Evolutionary conservation across 1,140 invertebrate species (phyloP).

Genomic region (Lineus longissimus): DNA sequence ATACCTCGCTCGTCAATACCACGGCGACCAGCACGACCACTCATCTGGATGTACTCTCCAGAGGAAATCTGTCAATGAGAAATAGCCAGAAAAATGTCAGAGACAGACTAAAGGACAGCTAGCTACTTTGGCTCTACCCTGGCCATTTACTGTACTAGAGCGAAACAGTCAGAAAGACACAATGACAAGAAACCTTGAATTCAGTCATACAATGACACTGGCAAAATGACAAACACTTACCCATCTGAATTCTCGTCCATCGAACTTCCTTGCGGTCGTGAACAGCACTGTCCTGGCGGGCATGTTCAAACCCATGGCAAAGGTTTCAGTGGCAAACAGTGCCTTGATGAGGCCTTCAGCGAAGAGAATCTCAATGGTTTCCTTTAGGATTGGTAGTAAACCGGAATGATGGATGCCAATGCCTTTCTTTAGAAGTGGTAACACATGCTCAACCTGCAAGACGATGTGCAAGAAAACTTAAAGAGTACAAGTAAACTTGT

Average conservation of each 20-base stretch:
- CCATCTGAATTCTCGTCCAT: slow-evolving; percentile 93
- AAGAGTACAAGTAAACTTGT: no score
- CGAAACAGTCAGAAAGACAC: no score
- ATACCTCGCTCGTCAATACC: slow-evolving; percentile 97
- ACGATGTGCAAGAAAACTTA: no score
- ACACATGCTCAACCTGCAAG: slow-evolving; percentile 74
- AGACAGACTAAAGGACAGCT: background rate
- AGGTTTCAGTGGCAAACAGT: slow-evolving; percentile 98
- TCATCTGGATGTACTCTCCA: slow-evolving; percentile 99
- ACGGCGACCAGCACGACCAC: slow-evolving; percentile 92
- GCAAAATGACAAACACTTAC: no score
- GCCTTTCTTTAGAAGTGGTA: slow-evolving; percentile 87
- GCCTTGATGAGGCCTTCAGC: slow-evolving; percentile 86
- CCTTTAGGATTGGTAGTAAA: slow-evolving; percentile 93
- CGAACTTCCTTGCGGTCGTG: slow-evolving; percentile 91
- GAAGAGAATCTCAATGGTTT: slow-evolving; percentile 98
- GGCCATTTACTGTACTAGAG: background rate
- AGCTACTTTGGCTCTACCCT: no score
- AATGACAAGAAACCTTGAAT: no score
- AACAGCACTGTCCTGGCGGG: slow-evolving; percentile 98
- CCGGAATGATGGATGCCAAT: slow-evolving; percentile 97
- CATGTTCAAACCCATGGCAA: slow-evolving; percentile 99
- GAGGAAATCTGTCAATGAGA: slow-evolving; percentile 72
- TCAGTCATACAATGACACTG: no score
- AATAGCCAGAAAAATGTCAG: background rate